Evolutionary conservation across 1,140 invertebrate genomes (phyloP).

Genomic region (Drosophila tropicalis): DNA sequence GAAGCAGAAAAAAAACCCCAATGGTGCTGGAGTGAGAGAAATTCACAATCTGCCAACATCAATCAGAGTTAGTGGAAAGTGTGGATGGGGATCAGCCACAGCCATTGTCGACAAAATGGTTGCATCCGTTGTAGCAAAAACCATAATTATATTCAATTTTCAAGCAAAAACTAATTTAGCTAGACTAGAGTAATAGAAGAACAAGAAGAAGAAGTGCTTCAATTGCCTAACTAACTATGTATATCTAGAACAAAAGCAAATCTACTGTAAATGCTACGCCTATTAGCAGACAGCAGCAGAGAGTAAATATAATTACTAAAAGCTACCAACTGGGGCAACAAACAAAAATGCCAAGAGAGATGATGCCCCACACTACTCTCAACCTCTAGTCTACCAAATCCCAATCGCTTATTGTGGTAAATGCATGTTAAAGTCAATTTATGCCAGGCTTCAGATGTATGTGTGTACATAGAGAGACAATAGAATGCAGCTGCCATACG

Average conservation of each 20-base stretch:
- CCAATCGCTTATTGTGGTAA: neutral
- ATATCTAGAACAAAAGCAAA: conserved; percentile 4
- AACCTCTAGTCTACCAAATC: neutral
- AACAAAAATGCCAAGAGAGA: conserved; percentile 17
- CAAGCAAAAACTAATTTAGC: neutral
- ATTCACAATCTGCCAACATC: conserved; percentile 32
- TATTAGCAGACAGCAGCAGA: conserved; percentile 38
- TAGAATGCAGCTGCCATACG: conserved; percentile 7
- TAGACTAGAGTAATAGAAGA: conserved; percentile 1
- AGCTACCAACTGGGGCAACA: conserved; percentile 10
- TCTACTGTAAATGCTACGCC: conserved; percentile 25
- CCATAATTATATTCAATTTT: conserved; percentile 71
- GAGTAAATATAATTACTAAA: conserved; percentile 66
- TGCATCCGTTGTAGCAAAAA: conserved; percentile 68
- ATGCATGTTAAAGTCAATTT: conserved; percentile 12
- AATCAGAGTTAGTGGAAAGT: conserved; percentile 11
- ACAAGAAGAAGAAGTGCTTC: neutral
- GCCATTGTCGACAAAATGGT: conserved; percentile 48
- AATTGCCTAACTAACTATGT: conserved; percentile 1
- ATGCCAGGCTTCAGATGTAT: neutral
- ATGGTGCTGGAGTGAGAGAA: conserved; percentile 47
- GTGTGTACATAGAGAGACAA: neutral
- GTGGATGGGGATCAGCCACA: conserved; percentile 33
- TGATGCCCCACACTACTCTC: conserved; percentile 31
- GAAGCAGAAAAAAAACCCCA: conserved; percentile 13